Conservation (phyloP, 2,888 invertebrate species). For the Melieria omissa region DNA sequence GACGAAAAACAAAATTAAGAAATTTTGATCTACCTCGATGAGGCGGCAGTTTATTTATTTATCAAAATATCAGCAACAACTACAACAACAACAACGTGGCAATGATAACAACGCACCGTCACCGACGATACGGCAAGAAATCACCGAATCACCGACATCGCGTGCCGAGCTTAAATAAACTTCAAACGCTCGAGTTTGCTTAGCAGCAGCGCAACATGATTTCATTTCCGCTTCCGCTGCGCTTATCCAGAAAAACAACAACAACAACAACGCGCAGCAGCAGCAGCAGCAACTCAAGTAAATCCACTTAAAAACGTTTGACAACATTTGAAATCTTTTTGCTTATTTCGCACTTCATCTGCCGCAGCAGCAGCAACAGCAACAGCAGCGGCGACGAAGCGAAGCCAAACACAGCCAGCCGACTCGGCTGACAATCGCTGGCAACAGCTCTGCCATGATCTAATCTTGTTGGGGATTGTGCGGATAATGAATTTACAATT, state of each 20-base stretch:
- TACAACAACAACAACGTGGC: background rate
- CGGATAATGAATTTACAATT: conserved; percentile 20
- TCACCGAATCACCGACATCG: background rate
- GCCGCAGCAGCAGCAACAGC: no score
- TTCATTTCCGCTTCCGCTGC: conserved; percentile 24
- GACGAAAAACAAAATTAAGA: background rate
- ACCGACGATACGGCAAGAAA: background rate
- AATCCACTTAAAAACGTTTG: conserved; percentile 13
- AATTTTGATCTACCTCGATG: background rate
- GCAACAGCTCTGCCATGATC: background rate
- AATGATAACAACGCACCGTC: background rate
- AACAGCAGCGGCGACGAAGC: no score
- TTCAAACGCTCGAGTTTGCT: conserved; percentile 14
- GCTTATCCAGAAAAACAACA: background rate
- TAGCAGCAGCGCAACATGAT: conserved; percentile 6
- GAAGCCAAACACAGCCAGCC: no score
- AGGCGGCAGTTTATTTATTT: conserved; percentile 25
- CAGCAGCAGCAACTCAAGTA: background rate
- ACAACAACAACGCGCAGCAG: background rate
- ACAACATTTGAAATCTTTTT: background rate
- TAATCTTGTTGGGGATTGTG: background rate
- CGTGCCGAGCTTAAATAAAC: conserved; percentile 14
- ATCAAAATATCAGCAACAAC: background rate
- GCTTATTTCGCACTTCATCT: background rate
- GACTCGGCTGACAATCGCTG: background rate